phyloP scores from a whole-genome alignment of 1,140 invertebrate species.

The Brachionus calyciflorus region DNA sequence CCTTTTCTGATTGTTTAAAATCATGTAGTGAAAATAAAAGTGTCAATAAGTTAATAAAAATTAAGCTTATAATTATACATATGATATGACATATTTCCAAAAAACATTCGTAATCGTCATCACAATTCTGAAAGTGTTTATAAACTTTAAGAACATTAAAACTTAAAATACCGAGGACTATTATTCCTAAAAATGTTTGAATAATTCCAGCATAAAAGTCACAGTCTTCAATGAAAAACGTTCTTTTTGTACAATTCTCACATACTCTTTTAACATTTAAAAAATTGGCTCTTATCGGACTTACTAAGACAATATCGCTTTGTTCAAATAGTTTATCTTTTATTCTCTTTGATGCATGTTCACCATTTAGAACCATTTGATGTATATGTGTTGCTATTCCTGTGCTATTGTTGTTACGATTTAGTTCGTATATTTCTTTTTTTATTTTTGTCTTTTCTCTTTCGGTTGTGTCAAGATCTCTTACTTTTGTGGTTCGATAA shows the following conservation, averaged over 20 bases:
- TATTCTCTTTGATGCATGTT: neutral
- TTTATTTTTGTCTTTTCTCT: too few relatives aligned
- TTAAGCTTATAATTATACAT: neutral
- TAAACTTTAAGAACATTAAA: neutral
- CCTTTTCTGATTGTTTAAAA: neutral
- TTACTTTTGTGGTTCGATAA: too few relatives aligned
- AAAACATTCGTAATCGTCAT: neutral
- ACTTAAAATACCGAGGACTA: neutral
- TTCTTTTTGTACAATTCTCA: neutral
- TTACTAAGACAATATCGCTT: neutral
- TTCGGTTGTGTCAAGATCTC: too few relatives aligned
- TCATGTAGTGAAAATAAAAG: neutral
- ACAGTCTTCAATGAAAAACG: neutral
- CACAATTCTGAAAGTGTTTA: neutral
- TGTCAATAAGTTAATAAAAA: neutral
- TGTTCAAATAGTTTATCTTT: neutral
- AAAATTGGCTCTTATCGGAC: neutral
- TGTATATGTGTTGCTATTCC: too few relatives aligned
- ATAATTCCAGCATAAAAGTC: slow-evolving; percentile 6
- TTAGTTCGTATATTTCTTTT: too few relatives aligned
- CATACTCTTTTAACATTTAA: neutral
- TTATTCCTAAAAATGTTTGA: neutral
- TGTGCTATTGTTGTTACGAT: too few relatives aligned
- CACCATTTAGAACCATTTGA: too few relatives aligned
- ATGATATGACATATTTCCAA: neutral